These are phyloP conservation scores for Psilopogon haemacephalus DNA, from an alignment of 2,113 vertebrate genomes.

Conservation along the genomic window DNA sequence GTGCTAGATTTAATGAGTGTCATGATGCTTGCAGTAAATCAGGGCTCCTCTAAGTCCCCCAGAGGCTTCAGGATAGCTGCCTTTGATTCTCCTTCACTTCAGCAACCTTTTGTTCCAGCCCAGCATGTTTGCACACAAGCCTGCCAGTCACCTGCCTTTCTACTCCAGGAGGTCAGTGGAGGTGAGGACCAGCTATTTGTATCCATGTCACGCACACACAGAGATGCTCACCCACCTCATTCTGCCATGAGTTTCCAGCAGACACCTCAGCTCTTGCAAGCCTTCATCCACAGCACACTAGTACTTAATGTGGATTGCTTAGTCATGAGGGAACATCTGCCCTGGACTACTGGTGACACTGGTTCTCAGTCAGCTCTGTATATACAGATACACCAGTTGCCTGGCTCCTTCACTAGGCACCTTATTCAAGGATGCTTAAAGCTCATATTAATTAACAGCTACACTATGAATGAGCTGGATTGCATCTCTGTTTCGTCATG, in stretches of 20 bases:
- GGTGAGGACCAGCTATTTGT: neutral
- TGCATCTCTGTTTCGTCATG: neutral
- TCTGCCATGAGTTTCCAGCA: neutral
- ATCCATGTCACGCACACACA: neutral
- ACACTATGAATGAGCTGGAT: neutral
- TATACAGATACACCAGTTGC: neutral
- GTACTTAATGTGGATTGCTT: neutral
- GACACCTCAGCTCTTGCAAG: neutral
- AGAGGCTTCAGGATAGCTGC: neutral
- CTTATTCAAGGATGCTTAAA: neutral
- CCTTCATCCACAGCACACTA: neutral
- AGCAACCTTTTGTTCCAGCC: neutral
- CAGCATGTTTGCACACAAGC: neutral
- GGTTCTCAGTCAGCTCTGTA: neutral
- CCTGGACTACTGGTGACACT: neutral
- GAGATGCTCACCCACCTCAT: neutral
- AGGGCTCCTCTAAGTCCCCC: neutral
- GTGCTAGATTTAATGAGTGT: neutral
- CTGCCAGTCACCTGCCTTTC: neutral
- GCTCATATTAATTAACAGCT: neutral
- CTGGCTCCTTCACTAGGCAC: neutral
- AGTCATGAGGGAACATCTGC: neutral
- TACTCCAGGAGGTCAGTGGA: rapidly evolving
- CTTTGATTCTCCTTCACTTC: neutral
- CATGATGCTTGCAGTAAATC: neutral